Percentiles rank a stretch among this genome's conserved stretches.
Conservation (phyloP, 2,797 vertebrate genomes). For the Rhabdophis nuchalis region DNA sequence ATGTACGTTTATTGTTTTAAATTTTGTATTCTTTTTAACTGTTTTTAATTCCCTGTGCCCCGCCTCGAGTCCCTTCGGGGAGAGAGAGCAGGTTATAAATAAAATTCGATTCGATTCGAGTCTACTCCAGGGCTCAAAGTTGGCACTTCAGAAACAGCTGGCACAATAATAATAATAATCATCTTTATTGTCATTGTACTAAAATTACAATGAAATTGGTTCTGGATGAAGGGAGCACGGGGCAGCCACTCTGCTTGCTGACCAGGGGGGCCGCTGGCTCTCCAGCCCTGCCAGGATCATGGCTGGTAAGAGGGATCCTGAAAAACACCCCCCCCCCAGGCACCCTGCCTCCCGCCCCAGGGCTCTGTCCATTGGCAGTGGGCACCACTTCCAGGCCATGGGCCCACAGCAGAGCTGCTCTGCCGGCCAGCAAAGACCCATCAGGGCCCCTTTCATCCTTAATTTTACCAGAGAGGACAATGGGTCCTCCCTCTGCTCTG, state of each 20-base stretch:
- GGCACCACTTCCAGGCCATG: not conserved
- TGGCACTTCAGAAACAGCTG: not conserved
- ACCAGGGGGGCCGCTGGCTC: not conserved
- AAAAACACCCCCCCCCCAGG: not conserved
- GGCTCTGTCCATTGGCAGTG: not conserved
- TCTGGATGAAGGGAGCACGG: not conserved
- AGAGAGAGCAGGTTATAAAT: no score
- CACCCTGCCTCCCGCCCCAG: not conserved
- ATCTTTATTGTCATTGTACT: no score
- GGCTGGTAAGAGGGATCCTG: not conserved
- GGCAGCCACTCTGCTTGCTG: not conserved
- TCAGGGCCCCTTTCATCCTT: not conserved
- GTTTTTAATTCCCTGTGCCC: no score
- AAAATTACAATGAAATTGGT: no score
- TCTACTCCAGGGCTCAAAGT: not conserved
- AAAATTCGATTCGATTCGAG: no score
- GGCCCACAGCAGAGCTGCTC: not conserved
- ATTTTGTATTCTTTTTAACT: no score
- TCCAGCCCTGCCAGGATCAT: not conserved
- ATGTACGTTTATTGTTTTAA: no score
- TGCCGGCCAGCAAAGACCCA: conserved; percentile 30
- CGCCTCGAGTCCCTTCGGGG: no score
- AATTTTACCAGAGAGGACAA: conserved; percentile 40
- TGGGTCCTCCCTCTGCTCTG: not conserved
- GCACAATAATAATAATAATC: no score